A percentile compares a stretch with the other conserved stretches of the same genome.
Conservation (phyloP, 2,888 invertebrate species). For the Tiphia femorata region DNA sequence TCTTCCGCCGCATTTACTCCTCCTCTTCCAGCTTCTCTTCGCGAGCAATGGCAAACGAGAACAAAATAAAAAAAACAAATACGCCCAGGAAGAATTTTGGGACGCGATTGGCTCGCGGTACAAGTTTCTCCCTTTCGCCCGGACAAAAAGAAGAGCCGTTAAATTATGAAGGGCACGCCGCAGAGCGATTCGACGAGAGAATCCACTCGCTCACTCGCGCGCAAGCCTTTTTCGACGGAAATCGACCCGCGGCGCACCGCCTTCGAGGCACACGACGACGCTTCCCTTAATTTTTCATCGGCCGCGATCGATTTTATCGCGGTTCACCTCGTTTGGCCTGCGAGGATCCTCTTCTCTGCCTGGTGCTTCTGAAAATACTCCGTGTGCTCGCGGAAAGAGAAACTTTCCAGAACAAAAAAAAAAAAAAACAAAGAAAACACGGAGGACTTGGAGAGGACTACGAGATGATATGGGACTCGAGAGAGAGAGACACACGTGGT, state of each 20-base stretch:
- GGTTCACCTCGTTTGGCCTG: slow-evolving; percentile 39
- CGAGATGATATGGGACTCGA: background rate
- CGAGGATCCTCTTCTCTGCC: too few species aligned
- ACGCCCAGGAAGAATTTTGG: too few species aligned
- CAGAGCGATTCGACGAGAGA: slow-evolving; percentile 23
- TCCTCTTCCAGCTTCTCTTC: too few species aligned
- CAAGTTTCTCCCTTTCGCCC: background rate
- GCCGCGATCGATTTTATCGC: slow-evolving; percentile 42
- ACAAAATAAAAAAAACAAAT: too few species aligned
- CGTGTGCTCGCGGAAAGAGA: background rate
- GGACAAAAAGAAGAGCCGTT: background rate
- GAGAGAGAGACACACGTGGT: background rate
- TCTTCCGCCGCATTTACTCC: too few species aligned
- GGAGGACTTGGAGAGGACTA: too few species aligned
- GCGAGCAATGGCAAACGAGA: too few species aligned
- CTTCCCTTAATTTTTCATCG: slow-evolving; percentile 54
- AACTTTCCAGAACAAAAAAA: background rate
- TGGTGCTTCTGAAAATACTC: too few species aligned
- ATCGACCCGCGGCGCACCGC: slow-evolving; percentile 41
- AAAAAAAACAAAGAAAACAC: background rate
- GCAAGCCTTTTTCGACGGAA: slow-evolving; percentile 34
- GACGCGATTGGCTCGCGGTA: too few species aligned
- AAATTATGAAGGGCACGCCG: slow-evolving; percentile 31
- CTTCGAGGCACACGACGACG: slow-evolving; percentile 38
- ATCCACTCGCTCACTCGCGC: slow-evolving; percentile 18